A percentile compares a stretch with the other conserved stretches of the same genome.
phyloP scores from a whole-genome alignment of 2,888 invertebrate genomes.

The Trachelus stipa region DNA sequence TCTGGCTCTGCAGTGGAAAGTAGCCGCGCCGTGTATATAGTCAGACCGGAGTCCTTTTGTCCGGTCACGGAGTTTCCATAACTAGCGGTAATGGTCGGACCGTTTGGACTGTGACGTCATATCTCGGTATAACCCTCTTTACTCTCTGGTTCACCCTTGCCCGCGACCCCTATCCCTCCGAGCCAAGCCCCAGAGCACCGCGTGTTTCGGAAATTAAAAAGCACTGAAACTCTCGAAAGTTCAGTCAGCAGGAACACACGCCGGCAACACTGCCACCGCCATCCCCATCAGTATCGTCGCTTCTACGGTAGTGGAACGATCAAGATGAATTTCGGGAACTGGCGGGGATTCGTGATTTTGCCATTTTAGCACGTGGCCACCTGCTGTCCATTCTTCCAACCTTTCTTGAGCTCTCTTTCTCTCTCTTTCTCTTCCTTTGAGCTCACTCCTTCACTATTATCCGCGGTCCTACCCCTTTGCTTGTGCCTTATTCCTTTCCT shows the following conservation, averaged over 20 bases:
- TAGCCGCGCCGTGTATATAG: not conserved
- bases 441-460: not conserved
- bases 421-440: not conserved
- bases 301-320: not conserved
- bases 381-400: not conserved
- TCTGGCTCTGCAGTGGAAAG: not conserved
- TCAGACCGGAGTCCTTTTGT: constrained; percentile 34
- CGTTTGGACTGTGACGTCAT: constrained; percentile 30
- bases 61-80: constrained; percentile 48
- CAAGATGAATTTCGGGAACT: not conserved
- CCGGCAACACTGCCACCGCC: not conserved
- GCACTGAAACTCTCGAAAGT: constrained; percentile 9
- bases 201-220: constrained; percentile 11
- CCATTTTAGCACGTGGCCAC: constrained; percentile 3
- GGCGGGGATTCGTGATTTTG: not conserved
- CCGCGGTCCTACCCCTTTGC: constrained; percentile 12
- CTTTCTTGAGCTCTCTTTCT: not conserved
- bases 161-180: not conserved
- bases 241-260: not conserved
- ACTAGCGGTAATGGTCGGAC: constrained; percentile 47
- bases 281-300: not conserved
- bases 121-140: constrained; percentile 10
- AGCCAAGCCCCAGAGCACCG: constrained; percentile 3
- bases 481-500: constrained; percentile 15
- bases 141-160: not conserved